Evolutionary conservation across 2,888 invertebrate species (phyloP), one percentile per base, ranked within the genome.

Genomic region (Chironomus tentans): DNA sequence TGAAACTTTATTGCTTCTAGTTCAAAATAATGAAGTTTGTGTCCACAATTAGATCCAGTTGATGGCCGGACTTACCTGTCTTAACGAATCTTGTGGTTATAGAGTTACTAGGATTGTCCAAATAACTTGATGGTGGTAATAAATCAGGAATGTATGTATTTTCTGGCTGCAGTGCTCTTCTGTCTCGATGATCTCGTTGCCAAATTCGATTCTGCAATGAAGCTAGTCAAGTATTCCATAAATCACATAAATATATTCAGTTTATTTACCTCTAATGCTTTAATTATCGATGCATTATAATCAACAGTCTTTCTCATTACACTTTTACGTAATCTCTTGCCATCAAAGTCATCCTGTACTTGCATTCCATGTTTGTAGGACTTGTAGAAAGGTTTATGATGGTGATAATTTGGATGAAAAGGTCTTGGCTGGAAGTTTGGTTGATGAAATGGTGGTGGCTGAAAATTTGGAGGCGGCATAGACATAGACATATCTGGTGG

Each of bases 251-350:
- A n/a, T 4, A 22, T 50, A 28, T 4, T 3, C 3, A 4, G 50
- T 2, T 50, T 50, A 38, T 82, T 84, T 84, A 93, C 93, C 89
- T 98, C 95, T 80, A 98, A 84, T 80, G 93, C 93, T 83, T 93
- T 93, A 78, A 97, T 93, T 81, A 98, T 92, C 50, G 98, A 91
- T 21, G 97, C 92, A 87, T 98, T 98, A 84, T 98, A 98, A 86
- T 98, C 98, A 76, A 98, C 97, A 47, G 98, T 98, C 86, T 97
- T 97, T 79, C 98, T 88, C 91, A 97, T 96, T 78, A 97, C 95
- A 79, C 97, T 95, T 86, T 98, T 98, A 81, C 98, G 87, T 80
- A 97, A 87, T 78, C 97, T 89, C 86, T 98, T 97, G 77, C 97
- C 98, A 87, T 98, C 97, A 82, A 96, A 97, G 84, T 96, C 96